Percentiles rank a stretch among this genome's conserved stretches.
phyloP scores from a whole-genome alignment of 2,113 vertebrate genomes.

The Sinocyclocheilus anophthalmus region DNA sequence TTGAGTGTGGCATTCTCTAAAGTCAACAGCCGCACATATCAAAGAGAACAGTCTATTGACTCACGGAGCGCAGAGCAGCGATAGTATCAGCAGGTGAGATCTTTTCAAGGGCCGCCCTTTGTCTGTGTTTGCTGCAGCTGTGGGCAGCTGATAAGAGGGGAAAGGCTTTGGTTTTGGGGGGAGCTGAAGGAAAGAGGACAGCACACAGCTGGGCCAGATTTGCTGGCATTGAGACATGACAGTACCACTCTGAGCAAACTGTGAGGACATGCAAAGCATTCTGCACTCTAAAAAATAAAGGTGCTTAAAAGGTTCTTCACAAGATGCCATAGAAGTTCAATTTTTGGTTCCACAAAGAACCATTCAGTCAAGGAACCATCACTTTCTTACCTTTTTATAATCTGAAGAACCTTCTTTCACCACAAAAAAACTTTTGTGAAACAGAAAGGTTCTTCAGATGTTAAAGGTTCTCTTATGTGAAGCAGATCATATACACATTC shows the following conservation, averaged over 20 bases:
- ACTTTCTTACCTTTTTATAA: too few relatives aligned
- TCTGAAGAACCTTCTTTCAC: too few relatives aligned
- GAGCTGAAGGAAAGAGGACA: conserved; percentile 38
- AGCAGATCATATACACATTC: too few relatives aligned
- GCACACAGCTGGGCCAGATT: conserved; percentile 56
- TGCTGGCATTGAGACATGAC: conserved; percentile 58
- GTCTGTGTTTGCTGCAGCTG: conserved; percentile 76
- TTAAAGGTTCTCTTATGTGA: too few relatives aligned
- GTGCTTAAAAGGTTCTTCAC: too few relatives aligned
- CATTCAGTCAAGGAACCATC: too few relatives aligned
- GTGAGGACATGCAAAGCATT: neutral
- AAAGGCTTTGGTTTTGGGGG: conserved; percentile 29
- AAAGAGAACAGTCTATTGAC: conserved; percentile 72
- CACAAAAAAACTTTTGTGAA: too few relatives aligned
- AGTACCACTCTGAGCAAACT: conserved; percentile 31
- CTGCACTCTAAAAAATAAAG: too few relatives aligned
- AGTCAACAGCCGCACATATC: conserved; percentile 24
- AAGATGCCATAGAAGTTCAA: too few relatives aligned
- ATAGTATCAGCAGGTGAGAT: conserved; percentile 80
- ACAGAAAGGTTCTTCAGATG: too few relatives aligned
- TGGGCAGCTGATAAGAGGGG: conserved; percentile 64
- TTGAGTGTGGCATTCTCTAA: conserved; percentile 48
- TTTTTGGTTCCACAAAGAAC: too few relatives aligned
- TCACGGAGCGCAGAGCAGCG: conserved; percentile 61
- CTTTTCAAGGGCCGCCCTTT: conserved; percentile 68